Percentiles rank a stretch among this genome's conserved stretches.
Conservation (phyloP, 2,888 invertebrate species). For the Tipula confusa region DNA sequence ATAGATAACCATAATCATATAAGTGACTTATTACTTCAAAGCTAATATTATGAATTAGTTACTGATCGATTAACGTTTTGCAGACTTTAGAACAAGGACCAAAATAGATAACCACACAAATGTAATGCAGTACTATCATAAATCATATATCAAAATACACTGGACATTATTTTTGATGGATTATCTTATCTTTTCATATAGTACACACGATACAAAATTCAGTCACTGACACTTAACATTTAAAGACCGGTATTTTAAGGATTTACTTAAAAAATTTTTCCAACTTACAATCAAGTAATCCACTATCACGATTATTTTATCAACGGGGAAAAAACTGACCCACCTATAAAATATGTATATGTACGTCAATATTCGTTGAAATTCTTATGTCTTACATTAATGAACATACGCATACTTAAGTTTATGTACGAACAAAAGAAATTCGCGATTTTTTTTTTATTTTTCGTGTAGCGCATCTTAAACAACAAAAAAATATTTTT, state of each 20-base stretch:
- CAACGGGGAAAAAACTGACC: not conserved
- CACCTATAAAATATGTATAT: not conserved
- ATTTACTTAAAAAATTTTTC: not conserved
- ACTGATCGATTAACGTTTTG: too few species aligned
- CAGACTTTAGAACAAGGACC: not conserved
- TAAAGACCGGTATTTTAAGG: not conserved
- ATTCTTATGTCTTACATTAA: not conserved
- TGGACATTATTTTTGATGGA: not conserved
- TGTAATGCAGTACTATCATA: not conserved
- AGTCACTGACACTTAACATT: conserved; percentile 1
- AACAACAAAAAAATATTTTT: too few species aligned
- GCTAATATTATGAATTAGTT: too few species aligned
- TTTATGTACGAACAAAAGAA: not conserved
- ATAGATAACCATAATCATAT: not conserved
- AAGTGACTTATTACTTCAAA: too few species aligned
- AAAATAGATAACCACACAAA: not conserved
- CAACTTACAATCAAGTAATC: not conserved
- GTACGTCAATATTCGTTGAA: not conserved
- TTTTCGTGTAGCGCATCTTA: not conserved
- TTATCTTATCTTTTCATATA: not conserved
- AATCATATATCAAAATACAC: not conserved
- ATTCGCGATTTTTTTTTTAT: not conserved
- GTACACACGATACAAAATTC: not conserved
- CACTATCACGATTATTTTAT: not conserved
- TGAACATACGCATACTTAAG: not conserved